phyloP scores from a whole-genome alignment of 2,888 invertebrate genomes.

The Orthosia cruda region DNA sequence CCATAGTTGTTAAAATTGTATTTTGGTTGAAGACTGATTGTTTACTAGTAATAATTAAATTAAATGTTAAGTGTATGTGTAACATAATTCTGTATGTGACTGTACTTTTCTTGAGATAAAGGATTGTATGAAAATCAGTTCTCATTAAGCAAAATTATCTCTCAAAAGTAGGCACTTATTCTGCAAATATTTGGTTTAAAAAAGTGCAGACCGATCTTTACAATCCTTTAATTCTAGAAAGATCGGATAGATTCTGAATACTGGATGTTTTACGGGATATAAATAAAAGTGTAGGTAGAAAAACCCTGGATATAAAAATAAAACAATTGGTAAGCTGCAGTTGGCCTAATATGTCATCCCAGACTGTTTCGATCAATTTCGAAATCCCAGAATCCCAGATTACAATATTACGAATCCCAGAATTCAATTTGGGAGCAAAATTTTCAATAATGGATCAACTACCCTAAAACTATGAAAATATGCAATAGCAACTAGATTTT shows the following conservation, averaged over 20 bases:
- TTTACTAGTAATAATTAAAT: conserved; percentile 75
- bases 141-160: background rate
- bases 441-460: conserved; percentile 10
- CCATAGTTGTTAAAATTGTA: conserved; percentile 77
- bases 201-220: background rate
- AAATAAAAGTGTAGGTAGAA: conserved; percentile 5
- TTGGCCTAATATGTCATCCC: conserved; percentile 22
- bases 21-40: conserved; percentile 91
- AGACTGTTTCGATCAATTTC: conserved; percentile 6
- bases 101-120: conserved; percentile 27
- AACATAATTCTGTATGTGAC: conserved; percentile 29
- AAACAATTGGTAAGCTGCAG: background rate
- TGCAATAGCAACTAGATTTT: conserved; percentile 62
- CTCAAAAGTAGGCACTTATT: background rate
- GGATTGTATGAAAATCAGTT: conserved; percentile 1
- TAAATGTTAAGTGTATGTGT: conserved; percentile 45
- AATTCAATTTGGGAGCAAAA: conserved; percentile 2
- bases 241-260: background rate
- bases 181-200: background rate
- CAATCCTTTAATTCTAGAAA: conserved; percentile 29
- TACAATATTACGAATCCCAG: background rate
- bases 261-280: conserved; percentile 10
- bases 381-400: too few relatives aligned
- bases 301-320: background rate
- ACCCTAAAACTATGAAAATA: conserved; percentile 16